These are phyloP conservation scores for Asarcornis scutulata DNA, from an alignment of 2,113 vertebrate species.

Conservation along the genomic window DNA sequence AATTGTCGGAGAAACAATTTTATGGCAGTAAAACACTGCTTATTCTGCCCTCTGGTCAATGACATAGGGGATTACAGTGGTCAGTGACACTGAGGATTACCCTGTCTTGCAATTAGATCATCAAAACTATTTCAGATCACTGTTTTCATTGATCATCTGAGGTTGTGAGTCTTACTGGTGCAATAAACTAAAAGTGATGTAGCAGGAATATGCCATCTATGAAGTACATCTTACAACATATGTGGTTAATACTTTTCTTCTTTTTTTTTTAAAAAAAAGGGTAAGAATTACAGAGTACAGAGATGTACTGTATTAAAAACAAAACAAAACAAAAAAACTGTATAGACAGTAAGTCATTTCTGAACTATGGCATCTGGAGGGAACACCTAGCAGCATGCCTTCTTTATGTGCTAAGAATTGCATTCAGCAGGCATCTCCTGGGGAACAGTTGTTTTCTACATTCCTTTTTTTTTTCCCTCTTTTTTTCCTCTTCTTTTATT, in stretches of 20 bases:
- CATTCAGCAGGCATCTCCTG: not conserved
- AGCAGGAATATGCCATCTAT: not conserved
- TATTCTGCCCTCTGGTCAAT: not conserved
- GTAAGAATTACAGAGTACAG: not conserved
- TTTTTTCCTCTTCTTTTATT: too few species aligned
- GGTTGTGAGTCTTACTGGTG: not conserved
- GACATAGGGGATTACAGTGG: not conserved
- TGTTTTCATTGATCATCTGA: not conserved
- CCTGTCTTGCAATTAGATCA: not conserved
- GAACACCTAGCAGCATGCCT: rapidly evolving
- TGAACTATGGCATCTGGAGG: not conserved
- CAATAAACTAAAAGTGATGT: not conserved
- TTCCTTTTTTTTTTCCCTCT: not conserved
- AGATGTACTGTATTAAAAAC: not conserved
- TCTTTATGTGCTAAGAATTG: not conserved
- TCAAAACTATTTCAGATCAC: not conserved
- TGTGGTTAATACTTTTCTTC: not conserved
- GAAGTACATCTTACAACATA: not conserved
- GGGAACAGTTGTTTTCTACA: not conserved
- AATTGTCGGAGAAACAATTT: not conserved
- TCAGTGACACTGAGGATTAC: not conserved
- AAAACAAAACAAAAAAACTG: not conserved
- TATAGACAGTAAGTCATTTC: not conserved
- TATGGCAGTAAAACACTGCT: not conserved
- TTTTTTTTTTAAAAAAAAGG: too few species aligned